A percentile compares a stretch with the other conserved stretches of the same genome.
Evolutionary conservation across 1,140 invertebrate species (phyloP).

Genomic region (Arctopsyche grandis): DNA sequence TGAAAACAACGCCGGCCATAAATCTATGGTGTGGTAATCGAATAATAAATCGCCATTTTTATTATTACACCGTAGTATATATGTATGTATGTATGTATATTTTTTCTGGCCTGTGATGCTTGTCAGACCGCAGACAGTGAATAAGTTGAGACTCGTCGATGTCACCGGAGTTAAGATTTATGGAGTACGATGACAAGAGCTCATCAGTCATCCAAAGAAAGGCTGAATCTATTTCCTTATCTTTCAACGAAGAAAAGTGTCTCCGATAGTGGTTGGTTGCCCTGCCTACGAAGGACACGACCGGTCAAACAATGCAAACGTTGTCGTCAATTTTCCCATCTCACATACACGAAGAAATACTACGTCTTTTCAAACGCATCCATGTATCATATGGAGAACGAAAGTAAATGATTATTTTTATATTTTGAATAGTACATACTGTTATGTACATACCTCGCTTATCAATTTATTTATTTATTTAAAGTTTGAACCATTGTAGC

Average conservation of each 20-base stretch:
- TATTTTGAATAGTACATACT: too few species aligned
- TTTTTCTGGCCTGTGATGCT: neutral
- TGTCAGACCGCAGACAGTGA: conserved; percentile 28
- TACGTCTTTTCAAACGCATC: neutral
- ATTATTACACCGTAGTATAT: conserved; percentile 3
- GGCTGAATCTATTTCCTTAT: conserved; percentile 51
- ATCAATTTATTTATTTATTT: too few species aligned
- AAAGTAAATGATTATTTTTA: too few species aligned
- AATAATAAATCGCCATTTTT: conserved; percentile 51
- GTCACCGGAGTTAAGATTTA: conserved; percentile 50
- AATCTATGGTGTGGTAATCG: conserved; percentile 34
- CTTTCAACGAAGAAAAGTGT: conserved; percentile 35
- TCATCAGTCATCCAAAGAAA: conserved; percentile 51
- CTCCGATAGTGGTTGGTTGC: conserved; percentile 37
- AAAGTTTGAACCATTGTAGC: too few species aligned
- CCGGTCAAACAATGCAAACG: neutral
- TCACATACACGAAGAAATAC: neutral
- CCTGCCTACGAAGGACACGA: neutral
- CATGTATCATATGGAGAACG: too few species aligned
- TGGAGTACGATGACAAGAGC: conserved; percentile 48
- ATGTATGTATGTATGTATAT: neutral
- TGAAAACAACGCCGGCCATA: neutral
- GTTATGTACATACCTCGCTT: too few species aligned
- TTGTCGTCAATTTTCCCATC: conserved; percentile 10
- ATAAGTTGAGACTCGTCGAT: conserved; percentile 42